Evolutionary conservation across 2,888 invertebrate genomes (phyloP).

Genomic region (Geotrupes spiniger): DNA sequence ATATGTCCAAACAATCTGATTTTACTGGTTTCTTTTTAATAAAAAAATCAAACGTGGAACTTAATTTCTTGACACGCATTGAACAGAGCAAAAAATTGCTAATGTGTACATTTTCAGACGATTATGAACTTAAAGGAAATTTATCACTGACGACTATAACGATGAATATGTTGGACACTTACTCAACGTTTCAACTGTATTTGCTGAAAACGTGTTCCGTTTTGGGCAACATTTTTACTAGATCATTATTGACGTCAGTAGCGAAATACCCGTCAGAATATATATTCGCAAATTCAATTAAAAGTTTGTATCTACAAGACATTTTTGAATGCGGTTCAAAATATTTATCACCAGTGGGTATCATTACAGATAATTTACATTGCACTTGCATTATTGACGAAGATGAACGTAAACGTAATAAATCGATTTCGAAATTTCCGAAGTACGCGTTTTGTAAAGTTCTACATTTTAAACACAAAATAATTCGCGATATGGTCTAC

Average conservation of each 20-base stretch:
- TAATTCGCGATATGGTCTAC: conserved; percentile 55
- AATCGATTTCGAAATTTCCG: conserved; percentile 41
- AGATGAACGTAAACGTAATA: conserved; percentile 38
- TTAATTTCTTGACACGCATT: neutral
- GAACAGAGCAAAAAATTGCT: neutral
- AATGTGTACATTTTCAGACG: neutral
- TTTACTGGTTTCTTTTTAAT: neutral
- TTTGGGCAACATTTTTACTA: conserved; percentile 56
- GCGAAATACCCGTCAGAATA: conserved; percentile 55
- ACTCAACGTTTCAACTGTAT: neutral
- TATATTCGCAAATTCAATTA: conserved; percentile 54
- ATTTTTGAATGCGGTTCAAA: conserved; percentile 56
- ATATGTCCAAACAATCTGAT: neutral
- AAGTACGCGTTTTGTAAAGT: conserved; percentile 59
- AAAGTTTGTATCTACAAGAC: conserved; percentile 55
- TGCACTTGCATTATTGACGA: conserved; percentile 48
- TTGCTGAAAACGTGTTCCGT: conserved; percentile 58
- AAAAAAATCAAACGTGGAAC: neutral
- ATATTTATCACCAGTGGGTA: conserved; percentile 29
- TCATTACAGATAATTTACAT: conserved; percentile 21
- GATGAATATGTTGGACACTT: neutral
- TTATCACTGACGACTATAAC: neutral
- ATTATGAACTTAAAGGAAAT: neutral
- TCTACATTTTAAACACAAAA: conserved; percentile 56
- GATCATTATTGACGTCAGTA: conserved; percentile 55